Percentiles rank a stretch among this genome's conserved stretches.
Conservation (phyloP, 1,140 invertebrate species). For the Rhizoglyphus robini region DNA sequence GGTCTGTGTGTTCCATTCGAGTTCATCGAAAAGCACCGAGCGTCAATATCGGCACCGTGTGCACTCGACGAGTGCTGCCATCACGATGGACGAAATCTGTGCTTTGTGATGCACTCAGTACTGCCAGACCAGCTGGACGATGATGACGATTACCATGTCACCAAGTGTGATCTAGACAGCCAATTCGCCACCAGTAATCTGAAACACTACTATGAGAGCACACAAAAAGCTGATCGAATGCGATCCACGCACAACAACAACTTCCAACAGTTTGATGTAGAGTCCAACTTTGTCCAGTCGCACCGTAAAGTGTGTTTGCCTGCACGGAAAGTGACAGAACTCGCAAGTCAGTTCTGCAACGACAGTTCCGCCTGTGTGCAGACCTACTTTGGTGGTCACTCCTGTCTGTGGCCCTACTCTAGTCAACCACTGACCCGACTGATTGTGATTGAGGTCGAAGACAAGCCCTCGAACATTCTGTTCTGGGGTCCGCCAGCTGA, state of each 20-base stretch:
- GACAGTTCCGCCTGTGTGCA: neutral
- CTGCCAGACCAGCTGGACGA: too few relatives aligned
- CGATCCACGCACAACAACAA: too few relatives aligned
- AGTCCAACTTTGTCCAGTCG: too few relatives aligned
- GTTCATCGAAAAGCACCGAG: neutral
- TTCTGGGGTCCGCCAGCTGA: constrained; percentile 7
- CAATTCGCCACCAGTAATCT: neutral
- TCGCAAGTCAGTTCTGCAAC: neutral
- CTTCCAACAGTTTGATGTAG: too few relatives aligned
- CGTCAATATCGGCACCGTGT: neutral
- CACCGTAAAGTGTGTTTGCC: too few relatives aligned
- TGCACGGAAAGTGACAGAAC: neutral
- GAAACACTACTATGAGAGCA: neutral
- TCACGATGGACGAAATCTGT: neutral
- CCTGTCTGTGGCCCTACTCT: neutral
- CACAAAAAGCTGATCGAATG: too few relatives aligned
- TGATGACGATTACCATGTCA: too few relatives aligned
- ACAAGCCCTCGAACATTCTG: neutral
- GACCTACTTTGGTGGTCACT: neutral
- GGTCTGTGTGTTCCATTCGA: neutral
- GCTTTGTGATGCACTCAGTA: neutral
- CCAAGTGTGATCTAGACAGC: neutral
- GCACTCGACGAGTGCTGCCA: neutral
- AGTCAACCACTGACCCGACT: neutral
- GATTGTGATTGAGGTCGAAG: neutral